phyloP scores from a whole-genome alignment of 2,888 invertebrate genomes.

The Diarsia dahlii region DNA sequence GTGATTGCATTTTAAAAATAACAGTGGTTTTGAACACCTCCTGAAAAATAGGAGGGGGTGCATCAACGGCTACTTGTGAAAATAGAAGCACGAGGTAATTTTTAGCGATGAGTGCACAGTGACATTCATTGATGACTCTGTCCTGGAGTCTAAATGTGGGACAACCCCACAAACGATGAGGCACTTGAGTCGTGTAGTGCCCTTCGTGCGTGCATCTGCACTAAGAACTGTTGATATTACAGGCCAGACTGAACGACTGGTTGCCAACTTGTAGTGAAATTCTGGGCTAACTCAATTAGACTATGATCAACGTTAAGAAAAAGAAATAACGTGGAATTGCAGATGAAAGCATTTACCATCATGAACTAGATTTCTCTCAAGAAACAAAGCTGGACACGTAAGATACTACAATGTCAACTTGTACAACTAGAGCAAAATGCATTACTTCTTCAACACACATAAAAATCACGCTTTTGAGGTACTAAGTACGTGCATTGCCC shows the following conservation, averaged over 20 bases:
- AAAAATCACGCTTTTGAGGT: conserved; percentile 13
- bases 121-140: not conserved
- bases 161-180: not conserved
- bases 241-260: not conserved
- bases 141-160: not conserved
- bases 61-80: not conserved
- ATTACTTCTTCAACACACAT: conserved; percentile 12
- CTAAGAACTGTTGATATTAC: not conserved
- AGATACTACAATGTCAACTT: not conserved
- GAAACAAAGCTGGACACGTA: not conserved
- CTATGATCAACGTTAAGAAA: not conserved
- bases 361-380: too few species aligned
- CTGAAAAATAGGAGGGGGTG: not conserved
- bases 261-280: not conserved
- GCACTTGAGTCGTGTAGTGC: not conserved
- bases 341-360: too few species aligned
- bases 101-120: not conserved
- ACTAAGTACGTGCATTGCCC: conserved; percentile 35
- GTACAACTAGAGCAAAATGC: not conserved
- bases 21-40: conserved; percentile 1
- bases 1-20: conserved; percentile 57
- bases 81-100: not conserved
- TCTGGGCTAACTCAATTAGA: not conserved
- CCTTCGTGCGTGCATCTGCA: not conserved
- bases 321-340: too few species aligned